Conservation (phyloP, 2,888 invertebrate species). For the Rhingia campestris region DNA sequence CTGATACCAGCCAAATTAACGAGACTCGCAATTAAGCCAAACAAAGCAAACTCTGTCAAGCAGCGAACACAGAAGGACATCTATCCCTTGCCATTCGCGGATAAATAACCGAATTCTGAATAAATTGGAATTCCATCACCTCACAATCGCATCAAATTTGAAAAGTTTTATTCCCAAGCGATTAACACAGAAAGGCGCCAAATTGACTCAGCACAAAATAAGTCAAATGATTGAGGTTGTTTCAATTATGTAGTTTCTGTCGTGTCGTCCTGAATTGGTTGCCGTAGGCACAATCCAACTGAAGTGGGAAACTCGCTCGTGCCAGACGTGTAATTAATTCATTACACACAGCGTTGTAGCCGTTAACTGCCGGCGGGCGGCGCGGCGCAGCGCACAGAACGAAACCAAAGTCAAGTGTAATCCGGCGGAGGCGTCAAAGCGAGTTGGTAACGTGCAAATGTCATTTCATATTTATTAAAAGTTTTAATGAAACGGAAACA, state of each 20-base stretch:
- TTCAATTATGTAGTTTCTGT: constrained; percentile 49
- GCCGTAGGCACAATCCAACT: constrained; percentile 33
- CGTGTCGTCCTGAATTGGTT: constrained; percentile 47
- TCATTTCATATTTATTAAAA: constrained; percentile 64
- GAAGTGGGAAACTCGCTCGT: constrained; percentile 43
- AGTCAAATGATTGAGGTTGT: constrained; percentile 57
- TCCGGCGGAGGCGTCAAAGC: constrained; percentile 47
- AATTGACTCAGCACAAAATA: constrained; percentile 54
- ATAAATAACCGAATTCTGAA: background rate
- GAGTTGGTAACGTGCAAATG: constrained; percentile 49
- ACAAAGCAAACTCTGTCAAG: too few relatives aligned
- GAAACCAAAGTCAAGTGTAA: constrained; percentile 57
- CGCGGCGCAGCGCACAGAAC: constrained; percentile 1
- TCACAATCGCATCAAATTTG: constrained; percentile 22
- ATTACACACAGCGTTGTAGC: constrained; percentile 42
- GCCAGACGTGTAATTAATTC: constrained; percentile 62
- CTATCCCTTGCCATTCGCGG: too few relatives aligned
- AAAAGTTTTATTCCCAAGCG: constrained; percentile 27
- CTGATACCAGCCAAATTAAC: too few relatives aligned
- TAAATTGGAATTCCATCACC: background rate
- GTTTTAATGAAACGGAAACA: constrained; percentile 64
- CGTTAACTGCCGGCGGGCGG: constrained; percentile 17
- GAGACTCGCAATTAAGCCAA: too few relatives aligned
- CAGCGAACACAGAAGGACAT: too few relatives aligned
- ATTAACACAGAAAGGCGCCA: constrained; percentile 34